phyloP scores from a whole-genome alignment of 1,140 invertebrate species.

The Leptonema lineaticorne region DNA sequence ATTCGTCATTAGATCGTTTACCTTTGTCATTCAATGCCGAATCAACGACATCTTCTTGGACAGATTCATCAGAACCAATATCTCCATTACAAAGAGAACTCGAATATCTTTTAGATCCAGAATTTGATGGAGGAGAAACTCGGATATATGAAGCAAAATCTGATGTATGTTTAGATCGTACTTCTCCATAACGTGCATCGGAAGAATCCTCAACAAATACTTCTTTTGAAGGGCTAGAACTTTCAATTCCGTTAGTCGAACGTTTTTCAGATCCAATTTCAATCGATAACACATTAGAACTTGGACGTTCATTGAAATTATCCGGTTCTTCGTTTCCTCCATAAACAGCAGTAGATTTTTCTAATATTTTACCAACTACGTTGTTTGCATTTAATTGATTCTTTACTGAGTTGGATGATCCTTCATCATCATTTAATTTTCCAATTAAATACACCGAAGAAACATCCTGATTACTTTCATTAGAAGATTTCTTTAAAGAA shows the following conservation, averaged over 20 bases:
- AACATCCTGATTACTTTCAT: slow-evolving; percentile 50
- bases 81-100: slow-evolving; percentile 30
- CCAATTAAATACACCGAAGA: slow-evolving; percentile 40
- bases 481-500: slow-evolving; percentile 51
- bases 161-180: slow-evolving; percentile 51
- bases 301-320: slow-evolving; percentile 42
- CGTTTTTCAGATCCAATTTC: slow-evolving; percentile 46
- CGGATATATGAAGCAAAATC: slow-evolving; percentile 63
- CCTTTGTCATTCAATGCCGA: slow-evolving; percentile 8
- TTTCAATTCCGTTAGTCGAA: background rate
- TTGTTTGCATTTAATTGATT: slow-evolving; percentile 55
- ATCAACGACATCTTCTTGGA: slow-evolving; percentile 25
- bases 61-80: slow-evolving; percentile 3
- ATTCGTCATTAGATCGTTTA: slow-evolving; percentile 15
- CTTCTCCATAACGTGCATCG: background rate
- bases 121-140: slow-evolving; percentile 49
- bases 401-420: slow-evolving; percentile 33
- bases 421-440: slow-evolving; percentile 26
- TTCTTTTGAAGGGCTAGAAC: too few relatives aligned
- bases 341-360: slow-evolving; percentile 55
- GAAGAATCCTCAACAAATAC: background rate
- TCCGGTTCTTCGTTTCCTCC: slow-evolving; percentile 52
- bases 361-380: slow-evolving; percentile 54
- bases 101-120: slow-evolving; percentile 19
- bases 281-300: slow-evolving; percentile 47